Evolutionary conservation across 2,113 vertebrate genomes (phyloP).

Genomic region (Calyptomena viridis): DNA sequence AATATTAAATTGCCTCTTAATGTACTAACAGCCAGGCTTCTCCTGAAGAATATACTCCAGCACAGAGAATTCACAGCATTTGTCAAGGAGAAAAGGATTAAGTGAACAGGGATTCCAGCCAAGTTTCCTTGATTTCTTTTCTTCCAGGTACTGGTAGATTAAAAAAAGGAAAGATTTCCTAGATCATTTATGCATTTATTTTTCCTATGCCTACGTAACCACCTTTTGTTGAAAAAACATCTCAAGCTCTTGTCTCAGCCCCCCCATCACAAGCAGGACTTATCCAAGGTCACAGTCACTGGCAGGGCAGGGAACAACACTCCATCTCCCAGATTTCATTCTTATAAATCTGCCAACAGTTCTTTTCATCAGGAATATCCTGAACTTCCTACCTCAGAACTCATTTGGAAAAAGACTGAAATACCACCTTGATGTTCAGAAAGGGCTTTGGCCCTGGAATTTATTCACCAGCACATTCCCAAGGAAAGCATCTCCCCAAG

Average conservation of each 20-base stretch:
- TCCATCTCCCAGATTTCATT: neutral
- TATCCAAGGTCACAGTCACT: neutral
- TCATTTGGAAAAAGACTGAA: neutral
- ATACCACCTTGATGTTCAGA: neutral
- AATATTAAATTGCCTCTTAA: slow-evolving; percentile 56
- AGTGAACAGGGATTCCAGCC: neutral
- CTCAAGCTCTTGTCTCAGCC: neutral
- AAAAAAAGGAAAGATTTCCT: neutral
- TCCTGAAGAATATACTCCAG: slow-evolving; percentile 43
- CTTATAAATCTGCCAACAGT: neutral
- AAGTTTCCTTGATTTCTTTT: neutral
- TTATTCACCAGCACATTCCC: neutral
- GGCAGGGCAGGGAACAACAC: neutral
- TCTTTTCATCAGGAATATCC: neutral
- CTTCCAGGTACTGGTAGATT: neutral
- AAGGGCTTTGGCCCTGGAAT: neutral
- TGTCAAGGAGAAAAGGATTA: slow-evolving; percentile 58
- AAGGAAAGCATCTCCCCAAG: neutral
- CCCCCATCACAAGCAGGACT: neutral
- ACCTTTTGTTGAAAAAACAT: neutral
- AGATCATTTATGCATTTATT: slow-evolving; percentile 1
- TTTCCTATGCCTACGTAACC: neutral
- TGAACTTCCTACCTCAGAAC: rapidly evolving
- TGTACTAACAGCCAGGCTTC: slow-evolving; percentile 40
- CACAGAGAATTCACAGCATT: slow-evolving; percentile 19